These are phyloP conservation scores for Palythoa grandiflora DNA, from an alignment of 92 coral and sea anemone genomes.

Conservation along the genomic window DNA sequence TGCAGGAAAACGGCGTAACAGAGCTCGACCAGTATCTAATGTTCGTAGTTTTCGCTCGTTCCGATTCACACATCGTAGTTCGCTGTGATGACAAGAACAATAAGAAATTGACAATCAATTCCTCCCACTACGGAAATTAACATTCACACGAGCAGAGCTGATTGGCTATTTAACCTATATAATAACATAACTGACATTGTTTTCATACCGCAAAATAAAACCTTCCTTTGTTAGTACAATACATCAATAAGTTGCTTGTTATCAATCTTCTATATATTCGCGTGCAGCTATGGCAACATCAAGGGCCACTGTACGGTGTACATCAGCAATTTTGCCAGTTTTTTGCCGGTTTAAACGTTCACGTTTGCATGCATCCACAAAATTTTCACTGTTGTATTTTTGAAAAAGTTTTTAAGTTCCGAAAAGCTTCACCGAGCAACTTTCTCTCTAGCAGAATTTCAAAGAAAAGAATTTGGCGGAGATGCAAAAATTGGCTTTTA, in stretches of 20 bases:
- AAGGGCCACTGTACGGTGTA: not conserved
- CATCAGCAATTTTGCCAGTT: constrained; percentile 9
- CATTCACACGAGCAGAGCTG: constrained; percentile 53
- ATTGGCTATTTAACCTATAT: constrained; percentile 70
- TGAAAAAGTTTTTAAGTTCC: not conserved
- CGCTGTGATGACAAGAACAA: too few relatives aligned
- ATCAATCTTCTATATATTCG: not conserved
- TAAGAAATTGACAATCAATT: too few relatives aligned
- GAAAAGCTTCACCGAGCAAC: not conserved
- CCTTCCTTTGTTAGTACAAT: constrained; percentile 70
- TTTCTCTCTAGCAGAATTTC: not conserved
- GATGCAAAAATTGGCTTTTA: not conserved
- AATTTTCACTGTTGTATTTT: not conserved
- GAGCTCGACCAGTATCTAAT: too few relatives aligned
- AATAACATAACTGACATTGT: constrained; percentile 80
- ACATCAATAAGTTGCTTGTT: constrained; percentile 53
- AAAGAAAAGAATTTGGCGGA: constrained; percentile 14
- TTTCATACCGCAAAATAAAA: constrained; percentile 73
- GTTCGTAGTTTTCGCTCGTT: too few relatives aligned
- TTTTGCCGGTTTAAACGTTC: not conserved
- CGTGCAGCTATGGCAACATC: constrained; percentile 38
- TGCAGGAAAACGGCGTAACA: too few relatives aligned
- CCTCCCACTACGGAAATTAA: constrained; percentile 73
- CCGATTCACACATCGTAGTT: too few relatives aligned
- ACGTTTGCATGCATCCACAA: not conserved